These are phyloP conservation scores for Gisinianus flammeolus DNA, from an alignment of 2,888 invertebrate species.

Conservation along the genomic window DNA sequence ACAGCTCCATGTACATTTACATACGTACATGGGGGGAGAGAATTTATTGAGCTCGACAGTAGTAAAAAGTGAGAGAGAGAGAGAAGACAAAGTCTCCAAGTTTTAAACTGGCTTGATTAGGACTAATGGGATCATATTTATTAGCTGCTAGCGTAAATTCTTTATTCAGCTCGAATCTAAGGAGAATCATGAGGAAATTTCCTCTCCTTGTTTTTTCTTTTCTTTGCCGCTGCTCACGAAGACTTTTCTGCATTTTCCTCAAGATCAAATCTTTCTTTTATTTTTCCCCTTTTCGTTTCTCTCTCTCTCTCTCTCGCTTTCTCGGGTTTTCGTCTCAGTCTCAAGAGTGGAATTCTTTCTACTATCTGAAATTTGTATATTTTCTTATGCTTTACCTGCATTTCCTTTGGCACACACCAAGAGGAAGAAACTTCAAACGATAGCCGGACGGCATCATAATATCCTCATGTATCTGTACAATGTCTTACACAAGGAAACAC, in stretches of 20 bases:
- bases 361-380: too few species aligned
- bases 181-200: constrained; percentile 26
- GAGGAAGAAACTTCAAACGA: too few species aligned
- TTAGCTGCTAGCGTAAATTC: constrained; percentile 43
- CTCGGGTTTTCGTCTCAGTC: not conserved
- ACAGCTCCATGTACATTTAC: too few species aligned
- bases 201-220: constrained; percentile 7
- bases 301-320: not conserved
- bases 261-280: too few species aligned
- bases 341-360: not conserved
- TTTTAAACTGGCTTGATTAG: constrained; percentile 48
- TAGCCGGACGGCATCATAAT: too few species aligned
- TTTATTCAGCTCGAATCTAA: constrained; percentile 38
- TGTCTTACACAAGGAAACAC: too few species aligned
- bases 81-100: constrained; percentile 19
- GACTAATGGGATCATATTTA: constrained; percentile 49
- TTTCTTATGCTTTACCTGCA: too few species aligned
- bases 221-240: too few species aligned
- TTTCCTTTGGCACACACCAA: too few species aligned
- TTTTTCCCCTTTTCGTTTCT: constrained; percentile 9
- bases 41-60: constrained; percentile 26
- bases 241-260: too few species aligned
- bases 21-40: not conserved
- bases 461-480: too few species aligned
- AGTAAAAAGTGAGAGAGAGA: constrained; percentile 18